These are phyloP conservation scores for Tauraco erythrolophus DNA, from an alignment of 2,113 vertebrate species.

Conservation along the genomic window DNA sequence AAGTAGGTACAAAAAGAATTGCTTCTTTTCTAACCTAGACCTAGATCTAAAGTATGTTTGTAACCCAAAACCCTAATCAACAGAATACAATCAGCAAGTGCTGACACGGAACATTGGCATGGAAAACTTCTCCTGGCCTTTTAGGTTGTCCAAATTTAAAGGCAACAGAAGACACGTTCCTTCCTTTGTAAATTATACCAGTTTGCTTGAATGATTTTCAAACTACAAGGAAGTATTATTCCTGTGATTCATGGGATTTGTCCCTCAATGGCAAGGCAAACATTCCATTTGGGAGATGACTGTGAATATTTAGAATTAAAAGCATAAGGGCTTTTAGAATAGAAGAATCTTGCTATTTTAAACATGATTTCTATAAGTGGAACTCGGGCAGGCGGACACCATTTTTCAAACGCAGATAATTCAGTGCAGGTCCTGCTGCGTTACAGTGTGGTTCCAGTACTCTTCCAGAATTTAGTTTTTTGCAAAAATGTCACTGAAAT, in stretches of 20 bases:
- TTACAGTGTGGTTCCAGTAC: background rate
- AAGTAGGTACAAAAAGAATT: background rate
- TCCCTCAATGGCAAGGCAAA: background rate
- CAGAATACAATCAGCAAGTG: background rate
- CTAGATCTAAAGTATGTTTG: background rate
- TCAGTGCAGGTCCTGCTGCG: background rate
- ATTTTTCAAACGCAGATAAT: background rate
- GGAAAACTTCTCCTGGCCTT: background rate
- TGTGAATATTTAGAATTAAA: background rate
- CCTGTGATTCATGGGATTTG: background rate
- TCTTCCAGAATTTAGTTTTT: background rate
- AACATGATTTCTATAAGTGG: background rate
- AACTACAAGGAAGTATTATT: background rate
- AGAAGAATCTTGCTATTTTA: background rate
- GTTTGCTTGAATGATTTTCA: background rate
- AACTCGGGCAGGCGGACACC: background rate
- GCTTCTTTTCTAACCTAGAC: background rate
- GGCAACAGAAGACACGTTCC: background rate
- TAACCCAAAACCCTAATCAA: background rate
- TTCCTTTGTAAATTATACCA: background rate
- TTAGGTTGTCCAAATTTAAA: background rate
- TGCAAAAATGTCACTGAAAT: background rate
- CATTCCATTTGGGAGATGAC: background rate
- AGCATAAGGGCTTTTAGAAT: background rate
- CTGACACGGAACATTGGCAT: background rate